phyloP scores from a whole-genome alignment of 2,797 vertebrate species.

The Chelonia mydas region DNA sequence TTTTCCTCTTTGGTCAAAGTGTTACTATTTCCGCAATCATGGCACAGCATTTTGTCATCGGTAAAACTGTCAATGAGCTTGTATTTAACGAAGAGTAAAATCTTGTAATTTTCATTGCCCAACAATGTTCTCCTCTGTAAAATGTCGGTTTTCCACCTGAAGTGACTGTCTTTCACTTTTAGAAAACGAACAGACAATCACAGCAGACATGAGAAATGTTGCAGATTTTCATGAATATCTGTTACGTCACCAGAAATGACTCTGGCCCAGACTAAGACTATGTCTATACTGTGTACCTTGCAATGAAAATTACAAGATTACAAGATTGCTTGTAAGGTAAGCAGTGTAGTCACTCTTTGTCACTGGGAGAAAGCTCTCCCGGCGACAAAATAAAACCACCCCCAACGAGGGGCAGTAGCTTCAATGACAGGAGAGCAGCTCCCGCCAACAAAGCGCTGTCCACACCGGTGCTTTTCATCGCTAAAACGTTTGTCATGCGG shows the following conservation, averaged over 20 bases:
- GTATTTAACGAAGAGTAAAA: constrained; percentile 65
- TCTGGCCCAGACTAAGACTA: not conserved
- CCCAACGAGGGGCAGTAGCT: too few relatives aligned
- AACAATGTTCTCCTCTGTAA: constrained; percentile 25
- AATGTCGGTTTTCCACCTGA: constrained; percentile 29
- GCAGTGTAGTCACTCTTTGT: too few relatives aligned
- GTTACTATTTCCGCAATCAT: not conserved
- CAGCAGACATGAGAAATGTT: not conserved
- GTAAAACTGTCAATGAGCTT: constrained; percentile 60
- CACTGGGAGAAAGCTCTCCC: too few relatives aligned
- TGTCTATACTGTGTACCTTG: too few relatives aligned
- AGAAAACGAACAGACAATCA: not conserved
- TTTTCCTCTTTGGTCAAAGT: constrained; percentile 4
- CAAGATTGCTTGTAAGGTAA: too few relatives aligned
- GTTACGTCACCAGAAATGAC: not conserved
- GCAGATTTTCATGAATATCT: not conserved
- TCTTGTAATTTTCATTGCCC: constrained; percentile 35
- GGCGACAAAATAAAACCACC: too few relatives aligned
- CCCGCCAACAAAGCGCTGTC: too few relatives aligned
- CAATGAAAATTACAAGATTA: too few relatives aligned
- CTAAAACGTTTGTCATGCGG: too few relatives aligned
- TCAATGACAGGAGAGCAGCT: too few relatives aligned
- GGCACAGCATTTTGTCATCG: constrained; percentile 35
- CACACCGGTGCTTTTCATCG: too few relatives aligned
- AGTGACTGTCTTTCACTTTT: not conserved